phyloP scores from a whole-genome alignment of 2,888 invertebrate genomes.

The Drosophila pseudotakahashii region DNA sequence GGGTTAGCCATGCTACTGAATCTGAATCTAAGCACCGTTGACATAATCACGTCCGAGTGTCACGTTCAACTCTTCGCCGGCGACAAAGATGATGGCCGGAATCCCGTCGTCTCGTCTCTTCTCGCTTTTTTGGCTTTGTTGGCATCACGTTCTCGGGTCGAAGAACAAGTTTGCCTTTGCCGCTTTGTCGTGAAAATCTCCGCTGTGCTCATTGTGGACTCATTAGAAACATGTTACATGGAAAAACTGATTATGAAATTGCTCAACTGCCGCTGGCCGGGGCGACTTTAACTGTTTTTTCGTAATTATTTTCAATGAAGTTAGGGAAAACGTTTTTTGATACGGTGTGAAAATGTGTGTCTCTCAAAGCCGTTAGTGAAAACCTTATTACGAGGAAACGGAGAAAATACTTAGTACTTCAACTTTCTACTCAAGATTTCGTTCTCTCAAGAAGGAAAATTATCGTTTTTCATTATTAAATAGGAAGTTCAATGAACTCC shows the following conservation, averaged over 20 bases:
- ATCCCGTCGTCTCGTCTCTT: constrained; percentile 35
- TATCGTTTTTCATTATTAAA: not conserved
- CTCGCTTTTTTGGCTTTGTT: constrained; percentile 59
- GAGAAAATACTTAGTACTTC: no score
- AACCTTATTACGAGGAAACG: not conserved
- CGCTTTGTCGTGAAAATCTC: constrained; percentile 31
- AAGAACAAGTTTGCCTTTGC: constrained; percentile 69
- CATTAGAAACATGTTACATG: constrained; percentile 79
- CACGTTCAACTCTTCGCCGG: constrained; percentile 64
- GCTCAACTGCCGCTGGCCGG: constrained; percentile 5
- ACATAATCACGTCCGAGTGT: constrained; percentile 81
- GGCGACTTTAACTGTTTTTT: constrained; percentile 65
- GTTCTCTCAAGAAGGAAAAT: no score
- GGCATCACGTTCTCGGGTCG: constrained; percentile 68
- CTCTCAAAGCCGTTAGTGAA: not conserved
- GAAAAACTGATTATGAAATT: constrained; percentile 70
- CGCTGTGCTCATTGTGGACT: constrained; percentile 53
- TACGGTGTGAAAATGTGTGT: constrained; percentile 22
- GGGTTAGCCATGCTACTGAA: constrained; percentile 1
- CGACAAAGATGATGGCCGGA: constrained; percentile 32
- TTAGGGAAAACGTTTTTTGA: constrained; percentile 19
- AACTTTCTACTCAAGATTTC: constrained; percentile 11
- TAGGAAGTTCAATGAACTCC: not conserved
- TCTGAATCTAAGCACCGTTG: constrained; percentile 53
- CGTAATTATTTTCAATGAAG: constrained; percentile 61